Percentiles rank a stretch among this genome's conserved stretches.
phyloP scores from a whole-genome alignment of 1,140 invertebrate genomes.

The Druon quercuslanigerum region DNA sequence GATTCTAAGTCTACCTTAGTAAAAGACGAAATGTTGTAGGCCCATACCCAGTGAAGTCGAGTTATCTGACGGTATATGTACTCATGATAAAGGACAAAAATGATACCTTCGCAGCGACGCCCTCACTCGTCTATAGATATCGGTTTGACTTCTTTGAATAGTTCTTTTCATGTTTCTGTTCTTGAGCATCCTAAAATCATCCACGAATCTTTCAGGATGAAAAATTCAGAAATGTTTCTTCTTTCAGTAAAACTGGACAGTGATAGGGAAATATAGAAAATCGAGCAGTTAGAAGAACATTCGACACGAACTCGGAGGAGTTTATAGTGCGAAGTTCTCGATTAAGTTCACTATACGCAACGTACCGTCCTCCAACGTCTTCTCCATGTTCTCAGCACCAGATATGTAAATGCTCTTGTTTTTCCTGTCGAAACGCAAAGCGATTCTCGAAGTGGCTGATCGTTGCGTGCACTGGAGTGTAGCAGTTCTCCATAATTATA shows the following conservation, averaged over 20 bases:
- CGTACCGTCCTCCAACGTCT: slow-evolving; percentile 35
- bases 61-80: no score
- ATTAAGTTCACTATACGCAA: slow-evolving; percentile 33
- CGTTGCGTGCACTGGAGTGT: slow-evolving; percentile 59
- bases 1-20: no score
- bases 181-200: no score
- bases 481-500: slow-evolving; percentile 60
- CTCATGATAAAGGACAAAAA: no score
- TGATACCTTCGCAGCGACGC: no score
- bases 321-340: slow-evolving; percentile 22
- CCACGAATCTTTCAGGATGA: background rate
- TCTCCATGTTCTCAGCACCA: slow-evolving; percentile 33
- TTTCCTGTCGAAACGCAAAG: slow-evolving; percentile 45
- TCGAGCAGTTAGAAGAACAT: slow-evolving; percentile 26
- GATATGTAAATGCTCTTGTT: slow-evolving; percentile 52
- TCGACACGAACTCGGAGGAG: slow-evolving; percentile 18
- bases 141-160: background rate
- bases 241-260: background rate
- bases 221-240: background rate
- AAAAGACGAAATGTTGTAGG: no score
- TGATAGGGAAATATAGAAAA: slow-evolving; percentile 22
- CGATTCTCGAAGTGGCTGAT: slow-evolving; percentile 46
- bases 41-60: no score
- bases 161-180: slow-evolving; percentile 15
- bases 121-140: no score